Evolutionary conservation across 2,888 invertebrate species (phyloP).

Genomic region (Orthosia gracilis): DNA sequence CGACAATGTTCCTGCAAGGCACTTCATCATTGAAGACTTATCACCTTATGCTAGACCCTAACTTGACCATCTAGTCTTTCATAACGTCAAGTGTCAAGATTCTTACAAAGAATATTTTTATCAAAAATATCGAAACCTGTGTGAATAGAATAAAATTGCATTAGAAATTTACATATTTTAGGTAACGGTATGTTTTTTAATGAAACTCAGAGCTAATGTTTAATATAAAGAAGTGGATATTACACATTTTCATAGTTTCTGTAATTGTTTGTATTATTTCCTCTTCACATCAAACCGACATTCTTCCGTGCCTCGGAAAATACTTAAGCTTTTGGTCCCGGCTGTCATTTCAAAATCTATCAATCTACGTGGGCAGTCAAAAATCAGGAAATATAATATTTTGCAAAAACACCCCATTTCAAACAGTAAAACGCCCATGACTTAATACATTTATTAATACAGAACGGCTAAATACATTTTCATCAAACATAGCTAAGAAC

Average conservation of each 20-base stretch:
- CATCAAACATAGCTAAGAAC: no score
- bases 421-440: no score
- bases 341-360: not conserved
- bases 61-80: not conserved
- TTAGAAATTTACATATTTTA: conserved; percentile 6
- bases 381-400: no score
- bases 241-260: not conserved
- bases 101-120: no score
- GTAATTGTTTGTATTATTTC: not conserved
- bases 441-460: no score
- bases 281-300: not conserved
- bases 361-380: not conserved
- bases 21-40: conserved; percentile 73
- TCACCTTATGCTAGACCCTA: conserved; percentile 64
- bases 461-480: no score
- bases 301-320: no score
- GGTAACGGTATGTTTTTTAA: not conserved
- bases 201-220: not conserved
- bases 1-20: conserved; percentile 67
- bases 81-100: no score
- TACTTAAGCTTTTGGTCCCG: not conserved
- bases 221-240: not conserved
- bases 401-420: no score
- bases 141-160: not conserved
- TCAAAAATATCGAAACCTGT: not conserved